phyloP scores from a whole-genome alignment of 2,113 vertebrate species.

The Megaleporinus macrocephalus region DNA sequence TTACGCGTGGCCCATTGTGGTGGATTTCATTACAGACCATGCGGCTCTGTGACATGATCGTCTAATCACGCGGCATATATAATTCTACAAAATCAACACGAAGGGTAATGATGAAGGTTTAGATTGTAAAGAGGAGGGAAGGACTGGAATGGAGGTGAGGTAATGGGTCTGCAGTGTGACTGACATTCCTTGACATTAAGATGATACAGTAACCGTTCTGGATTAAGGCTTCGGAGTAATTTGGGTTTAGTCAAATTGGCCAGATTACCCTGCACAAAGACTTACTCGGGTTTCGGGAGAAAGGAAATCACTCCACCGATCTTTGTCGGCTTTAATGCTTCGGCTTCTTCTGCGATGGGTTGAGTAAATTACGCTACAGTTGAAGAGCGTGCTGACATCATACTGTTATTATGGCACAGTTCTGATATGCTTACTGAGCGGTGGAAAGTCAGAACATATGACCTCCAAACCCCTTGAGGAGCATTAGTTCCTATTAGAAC shows the following conservation, averaged over 20 bases:
- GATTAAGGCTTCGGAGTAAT: slow-evolving; percentile 54
- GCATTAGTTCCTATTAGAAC: background rate
- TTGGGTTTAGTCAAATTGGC: slow-evolving; percentile 48
- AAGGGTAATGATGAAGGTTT: slow-evolving; percentile 33
- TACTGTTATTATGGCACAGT: background rate
- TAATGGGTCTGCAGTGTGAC: slow-evolving; percentile 49
- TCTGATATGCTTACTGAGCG: background rate
- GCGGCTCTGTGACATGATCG: slow-evolving; percentile 46
- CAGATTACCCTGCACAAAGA: slow-evolving; percentile 59
- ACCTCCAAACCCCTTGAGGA: background rate
- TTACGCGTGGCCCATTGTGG: slow-evolving; percentile 25
- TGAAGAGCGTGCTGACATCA: background rate
- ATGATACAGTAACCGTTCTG: slow-evolving; percentile 68
- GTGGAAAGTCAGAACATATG: slow-evolving; percentile 4
- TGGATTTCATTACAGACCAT: slow-evolving; percentile 49
- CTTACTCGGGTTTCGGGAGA: slow-evolving; percentile 55
- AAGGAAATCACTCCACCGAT: slow-evolving; percentile 1
- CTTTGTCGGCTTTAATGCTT: background rate
- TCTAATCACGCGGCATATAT: slow-evolving; percentile 51
- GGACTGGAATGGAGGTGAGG: slow-evolving; percentile 34
- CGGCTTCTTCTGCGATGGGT: background rate
- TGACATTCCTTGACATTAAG: slow-evolving; percentile 63
- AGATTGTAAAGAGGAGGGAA: slow-evolving; percentile 27
- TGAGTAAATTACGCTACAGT: background rate
- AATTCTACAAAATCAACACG: slow-evolving; percentile 52